Evolutionary conservation across 2,113 vertebrate genomes (phyloP).

Genomic region (Nanorana parkeri): DNA sequence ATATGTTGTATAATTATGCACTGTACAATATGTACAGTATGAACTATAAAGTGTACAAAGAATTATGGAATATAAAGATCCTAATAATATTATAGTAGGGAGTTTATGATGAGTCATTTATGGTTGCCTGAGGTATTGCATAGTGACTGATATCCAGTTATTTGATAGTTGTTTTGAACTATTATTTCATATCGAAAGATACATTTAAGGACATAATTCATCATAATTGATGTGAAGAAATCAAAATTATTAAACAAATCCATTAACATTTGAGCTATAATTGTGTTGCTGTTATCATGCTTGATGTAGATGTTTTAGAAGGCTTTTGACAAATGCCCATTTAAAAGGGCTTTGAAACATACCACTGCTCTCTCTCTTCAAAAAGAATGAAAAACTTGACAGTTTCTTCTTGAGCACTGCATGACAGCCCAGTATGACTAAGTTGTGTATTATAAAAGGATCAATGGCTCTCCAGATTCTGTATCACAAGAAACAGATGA

Average conservation of each 20-base stretch:
- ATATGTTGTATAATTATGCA: no score
- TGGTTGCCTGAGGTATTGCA: neutral
- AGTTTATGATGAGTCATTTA: no score
- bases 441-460: neutral
- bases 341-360: constrained; percentile 35
- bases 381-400: constrained; percentile 19
- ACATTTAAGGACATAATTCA: constrained; percentile 1
- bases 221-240: neutral
- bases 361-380: constrained; percentile 1
- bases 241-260: constrained; percentile 29
- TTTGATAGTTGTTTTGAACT: neutral
- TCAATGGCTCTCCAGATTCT: neutral
- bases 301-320: constrained; percentile 24
- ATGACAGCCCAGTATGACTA: constrained; percentile 34
- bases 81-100: no score
- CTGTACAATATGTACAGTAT: no score
- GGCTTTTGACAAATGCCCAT: constrained; percentile 15
- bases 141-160: neutral
- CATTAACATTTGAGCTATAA: constrained; percentile 33
- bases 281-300: constrained; percentile 5
- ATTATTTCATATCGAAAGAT: neutral
- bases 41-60: no score
- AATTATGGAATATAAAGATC: no score
- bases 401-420: constrained; percentile 1
- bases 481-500: neutral